These are phyloP conservation scores for Dasyprocta punctata DNA, from an alignment of 2,113 vertebrate species.

Conservation along the genomic window DNA sequence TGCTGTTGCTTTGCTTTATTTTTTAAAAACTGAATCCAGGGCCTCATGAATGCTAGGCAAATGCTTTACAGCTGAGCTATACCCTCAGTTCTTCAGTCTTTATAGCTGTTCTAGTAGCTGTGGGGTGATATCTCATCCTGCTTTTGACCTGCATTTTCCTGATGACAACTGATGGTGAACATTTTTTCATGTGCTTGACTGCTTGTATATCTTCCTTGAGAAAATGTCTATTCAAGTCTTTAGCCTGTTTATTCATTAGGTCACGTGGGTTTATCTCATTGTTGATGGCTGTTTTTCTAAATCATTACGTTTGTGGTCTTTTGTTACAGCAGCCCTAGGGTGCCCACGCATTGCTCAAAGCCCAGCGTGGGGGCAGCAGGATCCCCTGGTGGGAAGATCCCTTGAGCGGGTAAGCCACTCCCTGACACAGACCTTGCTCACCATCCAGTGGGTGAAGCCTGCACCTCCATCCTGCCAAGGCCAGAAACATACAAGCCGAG, in stretches of 20 bases:
- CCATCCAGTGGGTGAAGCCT: neutral
- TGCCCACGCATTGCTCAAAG: neutral
- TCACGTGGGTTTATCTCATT: neutral
- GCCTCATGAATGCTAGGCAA: neutral
- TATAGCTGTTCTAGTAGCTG: neutral
- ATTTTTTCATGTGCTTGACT: neutral
- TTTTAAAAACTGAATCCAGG: neutral
- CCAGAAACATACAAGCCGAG: neutral
- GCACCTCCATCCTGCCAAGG: neutral
- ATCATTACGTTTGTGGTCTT: neutral
- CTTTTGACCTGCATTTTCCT: neutral
- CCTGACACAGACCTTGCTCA: neutral
- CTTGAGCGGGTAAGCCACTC: neutral
- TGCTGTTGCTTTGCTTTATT: neutral
- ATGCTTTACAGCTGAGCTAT: neutral
- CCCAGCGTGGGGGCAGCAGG: neutral
- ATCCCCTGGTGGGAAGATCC: rapidly evolving
- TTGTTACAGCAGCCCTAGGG: neutral
- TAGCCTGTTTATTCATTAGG: neutral
- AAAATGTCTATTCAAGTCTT: neutral
- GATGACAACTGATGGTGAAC: neutral
- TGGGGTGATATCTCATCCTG: neutral
- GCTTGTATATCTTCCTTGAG: neutral
- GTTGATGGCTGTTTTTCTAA: neutral
- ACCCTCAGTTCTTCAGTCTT: neutral